These are phyloP conservation scores for Leucosticte australis DNA, from an alignment of 2,113 vertebrate species.

Conservation along the genomic window DNA sequence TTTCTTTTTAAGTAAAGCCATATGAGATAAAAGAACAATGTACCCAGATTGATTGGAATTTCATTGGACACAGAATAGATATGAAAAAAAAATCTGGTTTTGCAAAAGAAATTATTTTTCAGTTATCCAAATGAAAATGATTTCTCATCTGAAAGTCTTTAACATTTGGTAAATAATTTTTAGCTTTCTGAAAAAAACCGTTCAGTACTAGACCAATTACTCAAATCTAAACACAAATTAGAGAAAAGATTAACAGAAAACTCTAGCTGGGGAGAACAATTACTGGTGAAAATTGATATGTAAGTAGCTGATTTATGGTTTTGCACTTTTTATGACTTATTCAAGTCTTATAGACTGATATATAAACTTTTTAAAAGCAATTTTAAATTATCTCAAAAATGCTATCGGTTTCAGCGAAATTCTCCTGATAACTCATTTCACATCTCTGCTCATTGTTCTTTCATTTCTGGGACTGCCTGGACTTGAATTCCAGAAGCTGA, in stretches of 20 bases:
- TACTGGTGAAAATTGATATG: not conserved
- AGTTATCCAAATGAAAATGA: not conserved
- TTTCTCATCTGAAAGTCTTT: not conserved
- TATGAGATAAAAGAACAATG: not conserved
- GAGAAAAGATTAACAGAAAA: not conserved
- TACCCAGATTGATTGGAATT: accelerated
- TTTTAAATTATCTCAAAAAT: not conserved
- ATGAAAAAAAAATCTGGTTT: not conserved
- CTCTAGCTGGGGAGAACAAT: not conserved
- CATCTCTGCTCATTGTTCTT: not conserved
- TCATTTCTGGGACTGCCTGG: not conserved
- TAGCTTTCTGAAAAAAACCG: not conserved
- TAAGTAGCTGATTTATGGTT: not conserved
- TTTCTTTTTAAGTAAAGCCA: not conserved
- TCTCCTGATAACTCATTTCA: not conserved
- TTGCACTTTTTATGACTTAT: not conserved
- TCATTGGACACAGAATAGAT: not conserved
- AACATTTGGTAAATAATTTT: not conserved
- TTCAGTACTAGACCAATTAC: not conserved
- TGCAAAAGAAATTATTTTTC: not conserved
- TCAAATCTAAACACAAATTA: not conserved
- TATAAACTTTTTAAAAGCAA: not conserved
- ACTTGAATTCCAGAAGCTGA: not conserved
- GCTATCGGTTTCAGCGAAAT: not conserved
- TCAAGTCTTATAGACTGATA: not conserved